Conservation (phyloP, 2,888 invertebrate genomes). For the Volucella inflata region DNA sequence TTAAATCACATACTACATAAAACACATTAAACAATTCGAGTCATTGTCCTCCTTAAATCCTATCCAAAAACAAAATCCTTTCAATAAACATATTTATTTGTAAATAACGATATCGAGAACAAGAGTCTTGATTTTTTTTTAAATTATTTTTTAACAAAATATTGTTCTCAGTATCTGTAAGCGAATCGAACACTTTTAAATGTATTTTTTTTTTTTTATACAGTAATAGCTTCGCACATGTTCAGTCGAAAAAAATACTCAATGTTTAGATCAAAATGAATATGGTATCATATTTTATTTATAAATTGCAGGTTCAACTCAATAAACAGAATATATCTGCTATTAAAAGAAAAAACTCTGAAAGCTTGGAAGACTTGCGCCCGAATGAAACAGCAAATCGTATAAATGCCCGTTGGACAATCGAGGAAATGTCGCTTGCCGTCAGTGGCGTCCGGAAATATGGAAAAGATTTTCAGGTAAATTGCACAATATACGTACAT, state of each 20-base stretch:
- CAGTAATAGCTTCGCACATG: constrained; percentile 18
- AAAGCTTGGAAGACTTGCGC: constrained; percentile 86
- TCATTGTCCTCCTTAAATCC: constrained; percentile 66
- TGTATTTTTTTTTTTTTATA: constrained; percentile 19
- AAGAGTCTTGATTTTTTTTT: constrained; percentile 53
- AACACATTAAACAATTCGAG: constrained; percentile 54
- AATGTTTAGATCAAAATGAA: background rate
- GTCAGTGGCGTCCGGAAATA: constrained; percentile 94
- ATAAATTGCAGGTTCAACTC: constrained; percentile 91
- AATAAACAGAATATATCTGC: constrained; percentile 96
- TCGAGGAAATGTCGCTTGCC: constrained; percentile 95
- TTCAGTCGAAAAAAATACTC: background rate
- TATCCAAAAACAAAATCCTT: constrained; percentile 40
- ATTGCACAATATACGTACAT: constrained; percentile 77
- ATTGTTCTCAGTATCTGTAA: constrained; percentile 54
- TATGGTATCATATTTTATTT: constrained; percentile 49
- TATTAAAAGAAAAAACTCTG: constrained; percentile 89
- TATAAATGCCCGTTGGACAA: constrained; percentile 95
- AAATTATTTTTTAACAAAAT: background rate
- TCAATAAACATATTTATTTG: constrained; percentile 4
- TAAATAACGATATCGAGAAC: constrained; percentile 55
- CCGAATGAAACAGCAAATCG: constrained; percentile 88
- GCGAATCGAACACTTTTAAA: constrained; percentile 18
- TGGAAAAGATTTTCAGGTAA: constrained; percentile 93
- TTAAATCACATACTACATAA: constrained; percentile 44